phyloP scores from a whole-genome alignment of 2,113 vertebrate genomes.

The Narcine bancroftii region DNA sequence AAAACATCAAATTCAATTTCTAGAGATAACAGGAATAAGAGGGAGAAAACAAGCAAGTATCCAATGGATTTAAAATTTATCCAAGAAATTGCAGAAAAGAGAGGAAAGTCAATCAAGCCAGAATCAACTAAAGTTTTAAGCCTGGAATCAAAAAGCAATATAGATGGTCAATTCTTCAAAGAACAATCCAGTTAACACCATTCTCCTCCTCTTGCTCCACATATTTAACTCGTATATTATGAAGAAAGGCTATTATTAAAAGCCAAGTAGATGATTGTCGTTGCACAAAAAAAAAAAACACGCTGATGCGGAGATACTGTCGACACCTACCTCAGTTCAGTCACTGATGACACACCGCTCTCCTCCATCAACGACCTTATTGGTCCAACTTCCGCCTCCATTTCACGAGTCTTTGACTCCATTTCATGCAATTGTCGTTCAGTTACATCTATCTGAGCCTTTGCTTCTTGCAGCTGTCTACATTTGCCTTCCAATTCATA shows the following conservation, averaged over 20 bases:
- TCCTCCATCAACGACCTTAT: slow-evolving; percentile 53
- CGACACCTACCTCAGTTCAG: slow-evolving; percentile 62
- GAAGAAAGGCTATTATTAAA: too few relatives aligned
- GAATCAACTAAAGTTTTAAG: not conserved
- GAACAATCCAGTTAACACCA: too few relatives aligned
- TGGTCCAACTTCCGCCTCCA: slow-evolving; percentile 43
- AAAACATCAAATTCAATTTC: not conserved
- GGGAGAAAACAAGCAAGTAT: not conserved
- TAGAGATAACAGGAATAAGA: not conserved
- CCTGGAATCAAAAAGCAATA: too few relatives aligned
- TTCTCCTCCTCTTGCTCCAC: too few relatives aligned
- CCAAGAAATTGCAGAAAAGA: not conserved
- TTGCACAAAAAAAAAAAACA: not conserved
- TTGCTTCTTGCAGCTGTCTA: not conserved
- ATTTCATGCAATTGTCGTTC: slow-evolving; percentile 44
- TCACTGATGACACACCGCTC: slow-evolving; percentile 51
- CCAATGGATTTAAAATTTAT: not conserved
- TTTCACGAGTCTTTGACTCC: slow-evolving; percentile 19
- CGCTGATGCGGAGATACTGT: not conserved
- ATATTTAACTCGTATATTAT: too few relatives aligned
- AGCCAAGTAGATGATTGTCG: too few relatives aligned
- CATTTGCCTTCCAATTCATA: not conserved
- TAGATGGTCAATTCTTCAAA: too few relatives aligned
- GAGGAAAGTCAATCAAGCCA: not conserved
- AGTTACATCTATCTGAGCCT: not conserved